Percentiles rank a stretch among this genome's conserved stretches.
These are phyloP conservation scores for Encarsia formosa DNA, from an alignment of 2,888 invertebrate genomes.

Conservation along the genomic window DNA sequence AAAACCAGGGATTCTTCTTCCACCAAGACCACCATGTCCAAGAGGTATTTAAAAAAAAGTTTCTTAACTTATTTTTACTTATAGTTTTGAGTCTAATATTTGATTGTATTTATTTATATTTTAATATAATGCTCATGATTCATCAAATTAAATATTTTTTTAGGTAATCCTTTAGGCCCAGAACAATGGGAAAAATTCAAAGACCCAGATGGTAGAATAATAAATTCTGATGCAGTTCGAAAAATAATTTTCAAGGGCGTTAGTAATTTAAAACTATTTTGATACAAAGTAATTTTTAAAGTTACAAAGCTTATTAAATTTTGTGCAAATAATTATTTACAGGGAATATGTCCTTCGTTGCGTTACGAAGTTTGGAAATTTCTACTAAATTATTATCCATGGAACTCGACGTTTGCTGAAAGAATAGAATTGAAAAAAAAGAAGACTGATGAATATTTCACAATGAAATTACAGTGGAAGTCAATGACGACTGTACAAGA, in stretches of 20 bases:
- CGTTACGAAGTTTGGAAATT: constrained; percentile 92
- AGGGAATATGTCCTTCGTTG: constrained; percentile 77
- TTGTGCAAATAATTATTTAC: constrained; percentile 30
- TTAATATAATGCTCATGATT: not conserved
- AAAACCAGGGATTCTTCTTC: constrained; percentile 58
- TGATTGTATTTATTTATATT: not conserved
- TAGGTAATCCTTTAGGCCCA: constrained; percentile 68
- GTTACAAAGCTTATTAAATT: not conserved
- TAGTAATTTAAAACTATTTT: constrained; percentile 42
- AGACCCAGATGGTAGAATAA: constrained; percentile 76
- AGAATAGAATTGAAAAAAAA: constrained; percentile 66
- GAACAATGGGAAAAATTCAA: constrained; percentile 80
- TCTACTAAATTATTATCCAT: constrained; percentile 81
- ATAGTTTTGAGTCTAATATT: not conserved
- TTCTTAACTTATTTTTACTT: not conserved
- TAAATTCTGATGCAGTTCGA: constrained; percentile 72
- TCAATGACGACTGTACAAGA: constrained; percentile 86
- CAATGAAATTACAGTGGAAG: constrained; percentile 96
- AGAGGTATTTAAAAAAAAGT: constrained; percentile 35
- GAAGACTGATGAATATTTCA: constrained; percentile 82
- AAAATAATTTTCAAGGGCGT: constrained; percentile 90
- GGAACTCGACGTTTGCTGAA: constrained; percentile 73
- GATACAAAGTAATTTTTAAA: not conserved
- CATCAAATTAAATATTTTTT: not conserved
- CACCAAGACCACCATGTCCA: constrained; percentile 59